Evolutionary conservation across 2,797 vertebrate species (phyloP).

Genomic region (Arnoldichthys spilopterus): DNA sequence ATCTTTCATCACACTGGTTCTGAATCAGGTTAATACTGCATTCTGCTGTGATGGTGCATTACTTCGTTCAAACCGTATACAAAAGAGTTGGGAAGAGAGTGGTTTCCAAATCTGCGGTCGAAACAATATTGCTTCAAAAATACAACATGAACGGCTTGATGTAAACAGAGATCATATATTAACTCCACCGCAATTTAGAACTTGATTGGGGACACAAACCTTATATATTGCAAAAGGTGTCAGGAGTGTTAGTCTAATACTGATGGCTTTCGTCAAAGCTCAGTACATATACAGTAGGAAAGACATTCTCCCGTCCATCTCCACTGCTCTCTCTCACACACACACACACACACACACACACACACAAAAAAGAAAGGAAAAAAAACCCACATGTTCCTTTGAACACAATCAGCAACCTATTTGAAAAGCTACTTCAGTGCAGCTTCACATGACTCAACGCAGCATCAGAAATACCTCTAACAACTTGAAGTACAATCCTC

Average conservation of each 20-base stretch:
- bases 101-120: background rate
- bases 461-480: conserved; percentile 47
- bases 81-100: conserved; percentile 12
- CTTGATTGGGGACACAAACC: background rate
- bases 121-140: conserved; percentile 72
- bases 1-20: background rate
- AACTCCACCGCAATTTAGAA: conserved; percentile 33
- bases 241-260: conserved; percentile 36
- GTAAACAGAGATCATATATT: conserved; percentile 68
- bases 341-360: conserved; percentile 49
- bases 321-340: background rate
- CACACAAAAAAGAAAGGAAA: conserved; percentile 25
- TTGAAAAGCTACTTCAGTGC: conserved; percentile 22
- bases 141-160: conserved; percentile 58
- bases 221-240: conserved; percentile 27
- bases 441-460: conserved; percentile 3
- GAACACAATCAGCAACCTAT: conserved; percentile 12
- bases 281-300: conserved; percentile 33
- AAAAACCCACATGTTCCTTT: background rate
- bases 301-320: background rate
- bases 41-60: conserved; percentile 40
- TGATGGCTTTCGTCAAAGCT: conserved; percentile 46
- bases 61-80: conserved; percentile 54
- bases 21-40: conserved; percentile 43
- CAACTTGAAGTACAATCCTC: conserved; percentile 22